Evolutionary conservation across 2,888 invertebrate genomes (phyloP).

Genomic region (Macrophya annulata): DNA sequence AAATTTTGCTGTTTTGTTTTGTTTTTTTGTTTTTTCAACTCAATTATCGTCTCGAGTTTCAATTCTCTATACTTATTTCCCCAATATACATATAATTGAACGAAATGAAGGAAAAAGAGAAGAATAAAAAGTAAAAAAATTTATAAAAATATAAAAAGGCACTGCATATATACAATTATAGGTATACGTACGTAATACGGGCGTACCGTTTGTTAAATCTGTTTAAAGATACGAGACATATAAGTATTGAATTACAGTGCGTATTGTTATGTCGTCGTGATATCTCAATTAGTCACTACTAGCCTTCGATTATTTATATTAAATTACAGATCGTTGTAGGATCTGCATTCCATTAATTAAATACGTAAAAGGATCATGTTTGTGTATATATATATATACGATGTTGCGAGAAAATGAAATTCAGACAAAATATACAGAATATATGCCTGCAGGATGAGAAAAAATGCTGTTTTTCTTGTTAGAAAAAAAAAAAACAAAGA

Average conservation of each 20-base stretch:
- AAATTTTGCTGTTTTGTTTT: too few species aligned
- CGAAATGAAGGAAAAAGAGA: not conserved
- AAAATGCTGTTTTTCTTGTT: not conserved
- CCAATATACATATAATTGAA: not conserved
- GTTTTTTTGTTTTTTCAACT: not conserved
- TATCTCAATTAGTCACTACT: conserved; percentile 67
- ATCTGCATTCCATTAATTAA: not conserved
- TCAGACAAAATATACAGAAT: not conserved
- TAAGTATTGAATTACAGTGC: conserved; percentile 44
- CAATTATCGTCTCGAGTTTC: not conserved
- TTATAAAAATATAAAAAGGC: not conserved
- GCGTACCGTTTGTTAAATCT: conserved; percentile 59
- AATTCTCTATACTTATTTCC: not conserved
- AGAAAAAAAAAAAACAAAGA: not conserved
- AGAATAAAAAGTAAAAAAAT: not conserved
- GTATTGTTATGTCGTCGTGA: conserved; percentile 69
- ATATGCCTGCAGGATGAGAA: not conserved
- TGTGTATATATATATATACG: too few species aligned
- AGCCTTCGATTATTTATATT: conserved; percentile 8
- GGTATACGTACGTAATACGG: conserved; percentile 10
- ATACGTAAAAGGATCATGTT: not conserved
- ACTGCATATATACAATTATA: not conserved
- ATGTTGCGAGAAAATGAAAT: not conserved
- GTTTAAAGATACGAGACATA: conserved; percentile 56
- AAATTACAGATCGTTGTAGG: conserved; percentile 4